Percentiles rank a stretch among this genome's conserved stretches.
These are phyloP conservation scores for Genyomyrus donnyi DNA, from an alignment of 2,113 vertebrate species.

Conservation along the genomic window DNA sequence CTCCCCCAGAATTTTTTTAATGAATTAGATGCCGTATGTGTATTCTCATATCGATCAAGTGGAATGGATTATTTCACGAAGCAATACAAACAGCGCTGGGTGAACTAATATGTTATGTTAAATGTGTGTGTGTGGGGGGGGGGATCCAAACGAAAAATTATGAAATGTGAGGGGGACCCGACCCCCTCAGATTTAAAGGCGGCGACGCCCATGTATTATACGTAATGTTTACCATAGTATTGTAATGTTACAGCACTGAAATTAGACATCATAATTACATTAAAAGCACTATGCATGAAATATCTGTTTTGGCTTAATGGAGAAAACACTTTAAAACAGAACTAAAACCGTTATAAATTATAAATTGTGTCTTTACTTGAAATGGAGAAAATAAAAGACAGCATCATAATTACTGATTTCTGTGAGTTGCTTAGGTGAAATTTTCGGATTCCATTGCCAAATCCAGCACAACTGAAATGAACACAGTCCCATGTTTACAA, in stretches of 20 bases:
- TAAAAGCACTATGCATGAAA: neutral
- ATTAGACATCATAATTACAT: neutral
- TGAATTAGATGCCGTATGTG: too few species aligned
- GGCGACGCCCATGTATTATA: too few species aligned
- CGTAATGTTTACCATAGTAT: neutral
- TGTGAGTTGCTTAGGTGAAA: neutral
- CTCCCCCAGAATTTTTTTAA: too few species aligned
- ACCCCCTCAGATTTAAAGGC: too few species aligned
- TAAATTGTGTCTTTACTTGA: neutral
- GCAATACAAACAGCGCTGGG: neutral
- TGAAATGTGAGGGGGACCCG: too few species aligned
- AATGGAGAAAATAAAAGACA: neutral
- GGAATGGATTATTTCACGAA: too few species aligned
- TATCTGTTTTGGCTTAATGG: neutral
- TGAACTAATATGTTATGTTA: too few species aligned
- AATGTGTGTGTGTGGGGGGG: too few species aligned
- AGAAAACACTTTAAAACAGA: neutral
- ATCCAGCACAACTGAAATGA: neutral
- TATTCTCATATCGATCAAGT: too few species aligned
- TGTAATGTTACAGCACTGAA: neutral
- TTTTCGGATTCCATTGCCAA: neutral
- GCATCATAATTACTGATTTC: neutral
- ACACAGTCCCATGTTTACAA: neutral
- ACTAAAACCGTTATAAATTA: neutral
- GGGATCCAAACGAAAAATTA: too few species aligned